These are phyloP conservation scores for Orchesellides sinensis DNA, from an alignment of 2,888 invertebrate species.

Conservation along the genomic window DNA sequence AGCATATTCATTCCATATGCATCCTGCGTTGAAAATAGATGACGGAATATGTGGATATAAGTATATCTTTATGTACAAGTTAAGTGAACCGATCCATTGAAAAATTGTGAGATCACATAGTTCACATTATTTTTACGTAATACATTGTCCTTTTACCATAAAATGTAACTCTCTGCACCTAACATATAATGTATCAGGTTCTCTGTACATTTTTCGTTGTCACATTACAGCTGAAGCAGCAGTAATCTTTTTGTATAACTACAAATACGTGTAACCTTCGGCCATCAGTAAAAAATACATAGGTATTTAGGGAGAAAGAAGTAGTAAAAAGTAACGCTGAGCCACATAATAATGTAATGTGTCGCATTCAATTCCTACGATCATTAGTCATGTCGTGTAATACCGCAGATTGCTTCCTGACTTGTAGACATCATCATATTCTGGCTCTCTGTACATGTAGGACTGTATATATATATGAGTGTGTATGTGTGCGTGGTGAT, in stretches of 20 bases:
- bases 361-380: conserved; percentile 24
- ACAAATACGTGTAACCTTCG: no score
- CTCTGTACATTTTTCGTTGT: no score
- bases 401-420: conserved; percentile 36
- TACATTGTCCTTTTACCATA: no score
- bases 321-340: conserved; percentile 1
- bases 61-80: not conserved
- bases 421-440: conserved; percentile 27
- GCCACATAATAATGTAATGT: conserved; percentile 22
- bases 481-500: not conserved
- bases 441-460: conserved; percentile 13
- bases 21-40: conserved; percentile 1
- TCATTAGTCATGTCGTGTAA: conserved; percentile 35
- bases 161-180: no score
- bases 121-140: no score
- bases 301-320: no score
- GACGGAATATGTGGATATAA: not conserved
- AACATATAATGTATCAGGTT: no score
- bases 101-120: no score
- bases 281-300: no score
- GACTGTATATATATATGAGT: not conserved
- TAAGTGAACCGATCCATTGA: conserved; percentile 15
- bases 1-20: not conserved
- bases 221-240: no score
- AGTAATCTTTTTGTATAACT: no score